Base-by-base conservation (phyloP, 2,797 vertebrate species). In the Acanthopagrus latus region DNA sequence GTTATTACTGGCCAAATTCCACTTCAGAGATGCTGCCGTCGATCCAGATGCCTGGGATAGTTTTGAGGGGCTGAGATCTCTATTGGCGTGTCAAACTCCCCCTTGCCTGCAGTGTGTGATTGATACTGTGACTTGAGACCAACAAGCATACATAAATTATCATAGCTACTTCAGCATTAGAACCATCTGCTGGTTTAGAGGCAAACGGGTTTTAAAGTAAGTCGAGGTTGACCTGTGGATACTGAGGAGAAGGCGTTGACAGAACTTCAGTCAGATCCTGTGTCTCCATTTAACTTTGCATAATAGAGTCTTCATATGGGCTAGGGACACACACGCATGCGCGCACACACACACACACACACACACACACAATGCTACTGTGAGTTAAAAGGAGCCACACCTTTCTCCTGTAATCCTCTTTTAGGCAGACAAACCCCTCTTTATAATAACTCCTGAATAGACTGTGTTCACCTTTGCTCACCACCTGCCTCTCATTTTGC, bases 341-440 rank as follows among this genome's bases (percentile, higher is more conserved):
- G 29, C 38, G 13, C n/a, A 50, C 50, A 38, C 71, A 48, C 33
- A 66, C 46, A 64, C 58, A 77, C 68, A 75, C 62, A 83, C 81
- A 78, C 58, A 77, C 68, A 75, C 62, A 83, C 81, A 78, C 80
- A 89, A 57, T 80, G 73, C 68, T 25, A 41, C 74, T 71, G 63
- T 74, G 82, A 80, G 74, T 80, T 86, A 71, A 88, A 85, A 83
- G 76, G 64, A 89, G 79, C 89, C 94, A 93, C 92, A 93, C 94
- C 94, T 95, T 91, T 69, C 74, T 89, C 55, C 83, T 83, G 77
- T 92, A 87, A 90, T 91, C 86, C 83, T 88, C 75, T 85, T 83
- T 90, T 83, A 87, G 71, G 74, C 7, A 88, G 68, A 92, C 89
- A 92, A 92, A 72, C 87, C 82, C 66, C 80, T 76, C 84, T 93